Base-by-base conservation (phyloP, 1,140 invertebrate genomes). In the Drosophila pseudoananassae region DNA sequence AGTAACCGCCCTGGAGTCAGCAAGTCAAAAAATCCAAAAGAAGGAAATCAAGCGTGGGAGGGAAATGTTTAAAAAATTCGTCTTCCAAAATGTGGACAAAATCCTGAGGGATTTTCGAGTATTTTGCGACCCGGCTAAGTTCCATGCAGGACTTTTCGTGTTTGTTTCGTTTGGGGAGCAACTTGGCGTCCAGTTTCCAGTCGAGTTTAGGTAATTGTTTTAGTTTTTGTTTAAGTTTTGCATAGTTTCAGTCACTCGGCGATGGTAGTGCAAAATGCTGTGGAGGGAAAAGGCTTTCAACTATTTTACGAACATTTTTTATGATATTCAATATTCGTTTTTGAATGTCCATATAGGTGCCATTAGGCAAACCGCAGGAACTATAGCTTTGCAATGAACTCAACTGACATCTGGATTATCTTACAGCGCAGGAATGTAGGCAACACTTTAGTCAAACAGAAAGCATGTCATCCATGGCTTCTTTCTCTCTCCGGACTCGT, bases 31-130 rank as follows among this genome's bases (percentile, higher is more conserved):
- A 52, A 6, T 10, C 2, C 10, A 5, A 12, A 14, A 40, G 45
- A 51, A 65, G 40, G 63, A 77, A 80, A 81, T 81, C 74, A 82
- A 75, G 63, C 76, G 70, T 63, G 60, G 47, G 55, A 45, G 15
- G 51, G 85, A 85, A 85, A 75, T 85, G 74, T 81, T 85, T 78
- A 87, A 85, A 85, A 85, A 69, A 85, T 78, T 87, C 71, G 78
- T 87, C 57, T 60, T 56, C 63, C 46, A 77, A 68, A 77, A 66
- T 61, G 72, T 77, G 76, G 51, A 70, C 46, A 38, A 73, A 84
- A 66, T 83, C 75, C 72, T 58, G 56, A 29, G 58, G 65, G 79
- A 70, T 79, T 84, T 78, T 45, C 15, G 33, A 70, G 63, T 55
- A 77, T 33, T 54, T 76, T 76, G 65, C 31, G 55, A 68, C 66